Conservation (phyloP, 2,888 invertebrate genomes). For the Nephrotoma flavescens region DNA sequence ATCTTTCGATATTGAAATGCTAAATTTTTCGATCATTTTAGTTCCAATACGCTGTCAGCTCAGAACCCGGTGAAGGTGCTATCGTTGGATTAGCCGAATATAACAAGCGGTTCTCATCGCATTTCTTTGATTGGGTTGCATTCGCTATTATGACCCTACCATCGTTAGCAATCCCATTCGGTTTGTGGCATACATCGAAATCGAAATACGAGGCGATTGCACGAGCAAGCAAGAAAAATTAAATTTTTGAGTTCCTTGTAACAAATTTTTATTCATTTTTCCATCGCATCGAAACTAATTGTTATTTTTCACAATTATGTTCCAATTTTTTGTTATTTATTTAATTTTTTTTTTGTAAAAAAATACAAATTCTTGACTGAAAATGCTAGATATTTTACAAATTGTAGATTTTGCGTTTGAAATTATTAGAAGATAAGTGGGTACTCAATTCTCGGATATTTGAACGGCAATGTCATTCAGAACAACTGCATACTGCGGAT, state of each 20-base stretch:
- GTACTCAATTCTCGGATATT: no score
- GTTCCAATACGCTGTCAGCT: conserved; percentile 57
- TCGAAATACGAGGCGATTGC: conserved; percentile 78
- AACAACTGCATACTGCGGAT: no score
- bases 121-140: conserved; percentile 92
- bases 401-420: neutral
- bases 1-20: neutral
- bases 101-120: conserved; percentile 92
- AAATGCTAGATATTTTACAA: neutral
- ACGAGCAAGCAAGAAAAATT: conserved; percentile 45
- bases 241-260: conserved; percentile 12
- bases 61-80: conserved; percentile 91
- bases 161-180: conserved; percentile 84
- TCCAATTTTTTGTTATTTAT: conserved; percentile 1
- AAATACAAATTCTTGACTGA: conserved; percentile 1
- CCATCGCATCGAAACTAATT: neutral
- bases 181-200: conserved; percentile 89
- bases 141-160: conserved; percentile 95
- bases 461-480: no score
- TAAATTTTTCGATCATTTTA: conserved; percentile 28
- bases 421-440: neutral
- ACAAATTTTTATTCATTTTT: neutral
- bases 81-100: conserved; percentile 87
- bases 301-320: neutral
- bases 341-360: neutral